Percentiles rank a stretch among this genome's conserved stretches.
Conservation (phyloP, 2,888 invertebrate species). For the Caenorhabditis plicata region DNA sequence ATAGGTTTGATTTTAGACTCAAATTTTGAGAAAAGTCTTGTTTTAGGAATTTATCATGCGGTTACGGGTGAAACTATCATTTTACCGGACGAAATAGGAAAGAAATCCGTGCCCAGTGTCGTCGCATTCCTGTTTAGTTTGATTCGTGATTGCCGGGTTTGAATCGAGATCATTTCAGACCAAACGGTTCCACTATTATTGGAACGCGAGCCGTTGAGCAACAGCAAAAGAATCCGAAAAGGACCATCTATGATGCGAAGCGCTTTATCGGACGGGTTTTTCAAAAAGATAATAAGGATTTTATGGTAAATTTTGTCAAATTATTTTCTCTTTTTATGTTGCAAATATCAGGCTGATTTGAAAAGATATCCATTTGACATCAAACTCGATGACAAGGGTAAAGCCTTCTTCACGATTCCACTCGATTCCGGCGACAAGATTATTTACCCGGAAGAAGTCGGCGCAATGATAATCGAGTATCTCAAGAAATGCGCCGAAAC, state of each 20-base stretch:
- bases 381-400: constrained; percentile 51
- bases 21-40: not conserved
- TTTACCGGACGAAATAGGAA: constrained; percentile 67
- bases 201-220: constrained; percentile 69
- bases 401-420: constrained; percentile 60
- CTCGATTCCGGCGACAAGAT: constrained; percentile 45
- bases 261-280: constrained; percentile 69
- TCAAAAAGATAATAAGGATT: constrained; percentile 59
- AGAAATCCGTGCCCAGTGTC: constrained; percentile 69
- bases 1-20: constrained; percentile 53
- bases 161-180: constrained; percentile 35
- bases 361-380: constrained; percentile 63
- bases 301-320: constrained; percentile 35
- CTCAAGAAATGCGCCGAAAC: constrained; percentile 51
- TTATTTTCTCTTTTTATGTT: not conserved
- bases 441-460: constrained; percentile 63
- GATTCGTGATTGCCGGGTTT: constrained; percentile 5
- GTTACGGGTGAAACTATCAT: constrained; percentile 68
- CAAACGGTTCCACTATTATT: constrained; percentile 66
- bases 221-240: constrained; percentile 67
- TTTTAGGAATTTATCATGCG: constrained; percentile 68
- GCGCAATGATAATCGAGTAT: constrained; percentile 57
- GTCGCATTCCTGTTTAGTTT: constrained; percentile 67
- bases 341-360: constrained; percentile 44
- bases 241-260: constrained; percentile 70